Evolutionary conservation across 2,797 vertebrate species (phyloP).

Genomic region (Myiothlypis coronata): DNA sequence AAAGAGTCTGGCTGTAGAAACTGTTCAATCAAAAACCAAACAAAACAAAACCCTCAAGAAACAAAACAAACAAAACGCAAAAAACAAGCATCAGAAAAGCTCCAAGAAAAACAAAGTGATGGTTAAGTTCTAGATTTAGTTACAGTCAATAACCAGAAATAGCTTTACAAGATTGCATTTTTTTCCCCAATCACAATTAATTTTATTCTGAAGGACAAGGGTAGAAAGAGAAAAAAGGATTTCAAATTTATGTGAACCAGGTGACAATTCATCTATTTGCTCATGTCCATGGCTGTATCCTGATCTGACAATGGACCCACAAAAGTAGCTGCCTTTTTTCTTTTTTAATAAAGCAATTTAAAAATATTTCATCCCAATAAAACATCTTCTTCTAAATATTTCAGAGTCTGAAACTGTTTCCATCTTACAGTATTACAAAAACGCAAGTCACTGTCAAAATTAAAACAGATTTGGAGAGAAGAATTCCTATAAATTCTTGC

Average conservation of each 20-base stretch:
- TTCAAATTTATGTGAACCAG: not conserved
- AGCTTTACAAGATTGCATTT: not conserved
- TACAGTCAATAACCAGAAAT: not conserved
- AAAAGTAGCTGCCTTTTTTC: not conserved
- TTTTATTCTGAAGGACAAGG: not conserved
- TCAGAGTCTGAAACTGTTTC: not conserved
- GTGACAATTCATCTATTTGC: not conserved
- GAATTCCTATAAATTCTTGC: not conserved
- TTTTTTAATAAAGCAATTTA: not conserved
- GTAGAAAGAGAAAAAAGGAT: not conserved
- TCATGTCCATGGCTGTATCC: not conserved
- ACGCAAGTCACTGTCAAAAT: not conserved
- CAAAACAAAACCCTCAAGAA: rapidly evolving
- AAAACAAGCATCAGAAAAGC: not conserved
- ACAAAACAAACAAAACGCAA: not conserved
- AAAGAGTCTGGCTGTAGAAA: not conserved
- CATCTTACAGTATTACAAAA: not conserved
- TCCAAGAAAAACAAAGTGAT: not conserved
- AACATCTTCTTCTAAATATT: not conserved
- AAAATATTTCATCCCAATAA: not conserved
- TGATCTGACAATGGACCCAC: not conserved
- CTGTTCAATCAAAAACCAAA: not conserved
- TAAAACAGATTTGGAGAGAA: not conserved
- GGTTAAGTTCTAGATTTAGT: not conserved
- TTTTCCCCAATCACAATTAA: not conserved